phyloP scores from a whole-genome alignment of 2,797 vertebrate genomes.

The Microctenopoma stevenorrisi region DNA sequence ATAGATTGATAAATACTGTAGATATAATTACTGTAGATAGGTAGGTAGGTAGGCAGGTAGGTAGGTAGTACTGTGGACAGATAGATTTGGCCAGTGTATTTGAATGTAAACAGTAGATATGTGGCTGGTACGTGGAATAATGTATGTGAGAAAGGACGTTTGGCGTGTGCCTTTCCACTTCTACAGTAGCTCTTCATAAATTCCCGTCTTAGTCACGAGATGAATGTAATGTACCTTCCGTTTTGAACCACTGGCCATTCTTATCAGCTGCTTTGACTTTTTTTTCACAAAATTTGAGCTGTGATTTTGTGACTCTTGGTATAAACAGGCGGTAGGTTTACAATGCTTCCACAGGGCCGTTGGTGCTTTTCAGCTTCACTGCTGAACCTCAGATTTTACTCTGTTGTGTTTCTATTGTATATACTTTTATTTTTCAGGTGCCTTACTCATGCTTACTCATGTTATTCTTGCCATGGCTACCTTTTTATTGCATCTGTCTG shows the following conservation, averaged over 20 bases:
- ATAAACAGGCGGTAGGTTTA: slow-evolving; percentile 58
- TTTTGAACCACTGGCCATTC: slow-evolving; percentile 17
- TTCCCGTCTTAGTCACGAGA: slow-evolving; percentile 16
- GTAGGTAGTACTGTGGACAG: too few species aligned
- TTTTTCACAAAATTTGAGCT: slow-evolving; percentile 52
- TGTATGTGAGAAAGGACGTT: neutral
- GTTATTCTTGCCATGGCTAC: slow-evolving; percentile 10
- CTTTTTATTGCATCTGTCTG: slow-evolving; percentile 13
- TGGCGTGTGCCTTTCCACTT: slow-evolving; percentile 4
- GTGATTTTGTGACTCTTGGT: slow-evolving; percentile 42
- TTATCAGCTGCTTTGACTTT: slow-evolving; percentile 41
- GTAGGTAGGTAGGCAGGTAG: too few species aligned
- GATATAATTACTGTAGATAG: too few species aligned
- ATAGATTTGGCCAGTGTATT: neutral
- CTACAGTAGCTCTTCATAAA: neutral
- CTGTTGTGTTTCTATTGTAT: slow-evolving; percentile 33
- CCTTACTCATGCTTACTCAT: slow-evolving; percentile 7
- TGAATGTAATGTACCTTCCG: slow-evolving; percentile 11
- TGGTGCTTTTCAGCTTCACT: slow-evolving; percentile 31
- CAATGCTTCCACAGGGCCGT: slow-evolving; percentile 35
- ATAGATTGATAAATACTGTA: too few species aligned
- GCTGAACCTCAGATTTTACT: slow-evolving; percentile 49
- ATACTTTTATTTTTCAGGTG: slow-evolving; percentile 25
- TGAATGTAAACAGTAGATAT: neutral
- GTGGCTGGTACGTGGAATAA: slow-evolving; percentile 9